Conservation (phyloP, 2,113 vertebrate genomes). For the Otocyon megalotis region DNA sequence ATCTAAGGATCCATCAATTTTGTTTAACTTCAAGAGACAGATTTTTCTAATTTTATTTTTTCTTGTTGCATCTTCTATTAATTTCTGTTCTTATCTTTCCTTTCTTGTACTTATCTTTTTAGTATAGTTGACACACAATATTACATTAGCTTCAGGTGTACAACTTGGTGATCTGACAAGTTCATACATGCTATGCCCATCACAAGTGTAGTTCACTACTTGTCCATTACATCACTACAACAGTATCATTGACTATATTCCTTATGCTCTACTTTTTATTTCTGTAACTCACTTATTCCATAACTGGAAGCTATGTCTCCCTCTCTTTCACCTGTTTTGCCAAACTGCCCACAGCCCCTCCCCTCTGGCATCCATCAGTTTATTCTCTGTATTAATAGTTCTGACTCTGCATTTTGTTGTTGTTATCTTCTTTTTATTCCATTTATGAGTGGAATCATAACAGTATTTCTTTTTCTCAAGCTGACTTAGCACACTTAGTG, state of each 20-base stretch:
- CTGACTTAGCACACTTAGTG: background rate
- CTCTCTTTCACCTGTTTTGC: background rate
- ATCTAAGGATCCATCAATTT: background rate
- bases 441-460: background rate
- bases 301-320: background rate
- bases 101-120: background rate
- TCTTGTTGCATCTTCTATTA: background rate
- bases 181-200: background rate
- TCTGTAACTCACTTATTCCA: background rate
- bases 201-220: background rate
- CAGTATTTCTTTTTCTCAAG: background rate
- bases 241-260: background rate
- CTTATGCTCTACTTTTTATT: background rate
- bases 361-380: background rate
- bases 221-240: background rate
- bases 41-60: background rate
- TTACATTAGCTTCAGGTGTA: background rate
- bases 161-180: background rate
- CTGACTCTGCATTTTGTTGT: background rate
- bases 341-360: background rate
- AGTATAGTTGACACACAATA: background rate
- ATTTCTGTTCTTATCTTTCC: background rate
- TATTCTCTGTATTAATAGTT: background rate
- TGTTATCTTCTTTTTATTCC: background rate
- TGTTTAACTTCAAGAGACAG: background rate